Percentiles rank a stretch among this genome's conserved stretches.
Conservation (phyloP, 1,140 invertebrate genomes). For the Heliothis subflexa region DNA sequence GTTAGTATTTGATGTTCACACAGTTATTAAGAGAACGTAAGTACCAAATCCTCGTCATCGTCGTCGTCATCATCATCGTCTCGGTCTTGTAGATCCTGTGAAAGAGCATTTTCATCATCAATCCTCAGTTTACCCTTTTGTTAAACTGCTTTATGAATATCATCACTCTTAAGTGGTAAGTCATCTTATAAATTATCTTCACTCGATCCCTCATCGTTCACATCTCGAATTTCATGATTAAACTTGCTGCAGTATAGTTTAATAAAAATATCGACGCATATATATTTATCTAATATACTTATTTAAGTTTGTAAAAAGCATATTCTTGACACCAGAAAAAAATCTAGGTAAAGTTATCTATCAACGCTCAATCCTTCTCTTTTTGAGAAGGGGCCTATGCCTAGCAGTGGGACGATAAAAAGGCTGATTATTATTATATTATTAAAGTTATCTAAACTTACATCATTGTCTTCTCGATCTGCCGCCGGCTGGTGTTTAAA, state of each 20-base stretch:
- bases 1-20: too few relatives aligned
- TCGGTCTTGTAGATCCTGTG: background rate
- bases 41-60: constrained; percentile 1
- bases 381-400: background rate
- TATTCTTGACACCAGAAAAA: too few relatives aligned
- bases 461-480: constrained; percentile 26
- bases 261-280: too few relatives aligned
- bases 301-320: too few relatives aligned
- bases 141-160: background rate
- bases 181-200: background rate
- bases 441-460: background rate
- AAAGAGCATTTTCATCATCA: background rate
- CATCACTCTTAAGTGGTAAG: too few relatives aligned
- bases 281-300: too few relatives aligned
- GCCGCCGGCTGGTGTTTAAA: constrained; percentile 21
- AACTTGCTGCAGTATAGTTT: too few relatives aligned
- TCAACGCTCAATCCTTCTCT: too few relatives aligned
- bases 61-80: constrained; percentile 10
- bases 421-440: background rate
- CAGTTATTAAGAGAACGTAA: background rate
- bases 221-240: too few relatives aligned
- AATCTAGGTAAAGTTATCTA: too few relatives aligned
- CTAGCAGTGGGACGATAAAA: too few relatives aligned
- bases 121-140: background rate
- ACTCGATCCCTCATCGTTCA: too few relatives aligned